phyloP scores from a whole-genome alignment of 2,888 invertebrate species.

The Lasioglossum morio region DNA sequence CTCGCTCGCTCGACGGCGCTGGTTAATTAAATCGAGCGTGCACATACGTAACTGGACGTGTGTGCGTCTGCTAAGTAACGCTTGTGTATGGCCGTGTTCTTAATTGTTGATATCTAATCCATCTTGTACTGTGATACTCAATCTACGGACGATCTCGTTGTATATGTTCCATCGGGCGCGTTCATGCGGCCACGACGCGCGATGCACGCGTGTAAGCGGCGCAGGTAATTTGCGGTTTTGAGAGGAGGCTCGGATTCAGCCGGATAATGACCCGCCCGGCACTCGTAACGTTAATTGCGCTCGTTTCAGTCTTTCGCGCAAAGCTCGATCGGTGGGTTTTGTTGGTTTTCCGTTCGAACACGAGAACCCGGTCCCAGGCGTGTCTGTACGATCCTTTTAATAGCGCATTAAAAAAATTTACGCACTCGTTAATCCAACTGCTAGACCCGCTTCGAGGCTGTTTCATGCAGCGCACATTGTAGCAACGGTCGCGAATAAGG shows the following conservation, averaged over 20 bases:
- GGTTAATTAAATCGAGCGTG: conserved; percentile 40
- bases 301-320: conserved; percentile 55
- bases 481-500: neutral
- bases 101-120: conserved; percentile 66
- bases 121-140: conserved; percentile 35
- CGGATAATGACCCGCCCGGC: conserved; percentile 60
- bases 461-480: conserved; percentile 43
- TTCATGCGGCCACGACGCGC: neutral
- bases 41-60: neutral
- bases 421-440: conserved; percentile 54
- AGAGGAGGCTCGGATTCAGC: conserved; percentile 56
- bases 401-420: conserved; percentile 67
- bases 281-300: conserved; percentile 66
- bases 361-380: neutral
- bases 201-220: neutral
- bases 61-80: conserved; percentile 15
- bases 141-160: neutral
- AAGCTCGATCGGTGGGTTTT: conserved; percentile 50
- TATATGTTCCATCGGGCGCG: neutral
- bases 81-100: conserved; percentile 40
- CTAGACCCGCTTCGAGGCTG: conserved; percentile 47
- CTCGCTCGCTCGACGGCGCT: neutral
- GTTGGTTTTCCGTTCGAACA: conserved; percentile 27
- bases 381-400: conserved; percentile 56
- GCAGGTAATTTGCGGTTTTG: conserved; percentile 57